Base-by-base conservation (phyloP, 2,113 vertebrate species). In the Cromileptes altivelis region DNA sequence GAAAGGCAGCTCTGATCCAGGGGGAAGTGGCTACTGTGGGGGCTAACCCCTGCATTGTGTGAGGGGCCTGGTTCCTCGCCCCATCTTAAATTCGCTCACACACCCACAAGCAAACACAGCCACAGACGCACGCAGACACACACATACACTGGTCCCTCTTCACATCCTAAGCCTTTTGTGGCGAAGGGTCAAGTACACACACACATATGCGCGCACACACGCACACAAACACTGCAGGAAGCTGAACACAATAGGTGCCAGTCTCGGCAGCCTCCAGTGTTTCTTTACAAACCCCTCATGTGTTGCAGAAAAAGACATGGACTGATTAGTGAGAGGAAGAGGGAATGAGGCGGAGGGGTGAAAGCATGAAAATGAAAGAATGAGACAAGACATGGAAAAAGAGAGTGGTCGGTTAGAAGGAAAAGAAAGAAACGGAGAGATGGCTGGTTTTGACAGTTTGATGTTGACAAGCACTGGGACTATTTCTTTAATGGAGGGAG, bases 1-100 rank as follows among this genome's bases (percentile, higher is more conserved):
- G 93, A 94, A 94, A 92, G 91, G 87, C 89, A 80, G 90, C 93
- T 95, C 94, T 95, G 93, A 95, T 95, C 92, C 93, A 88, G 89
- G 92, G 93, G 93, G 94, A 95, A 94, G 95, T 92, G 91, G 88
- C 85, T 88, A 86, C 87, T 88, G 91, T 78, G 88, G 92, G 91
- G 86, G 84, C 90, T 81, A 70, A 91, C 93, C 92, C 87, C 70
- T 63, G 83, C 70, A 93, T 95, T 95, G 95, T 95, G 92, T 85
- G 77, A 89, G 89, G 86, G 92, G 91, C 92, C 93, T 87, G 88
- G 90, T 90, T 84, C 86, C 85, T 91, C 69, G 69, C 91, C 86
- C 89, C 88, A 75, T 85, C 93, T 92, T 92, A 91, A 80, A 90
- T 91, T 70, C 85, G 91, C 78, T 88, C 73, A 3, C 53, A 21